Evolutionary conservation across 2,888 invertebrate genomes (phyloP).

Genomic region (Campoplex capitator): DNA sequence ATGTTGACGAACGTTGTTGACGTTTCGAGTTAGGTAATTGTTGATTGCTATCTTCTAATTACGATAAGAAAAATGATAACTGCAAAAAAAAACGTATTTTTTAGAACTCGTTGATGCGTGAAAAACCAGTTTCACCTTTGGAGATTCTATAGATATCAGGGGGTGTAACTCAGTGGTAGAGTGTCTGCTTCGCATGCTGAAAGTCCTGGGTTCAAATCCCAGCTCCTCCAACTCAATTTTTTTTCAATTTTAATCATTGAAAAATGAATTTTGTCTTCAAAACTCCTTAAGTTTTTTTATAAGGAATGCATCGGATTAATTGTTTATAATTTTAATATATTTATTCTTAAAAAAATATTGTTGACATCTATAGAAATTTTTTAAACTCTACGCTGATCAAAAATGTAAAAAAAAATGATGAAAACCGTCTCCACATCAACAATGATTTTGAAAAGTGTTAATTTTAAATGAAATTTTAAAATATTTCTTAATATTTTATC

Average conservation of each 20-base stretch:
- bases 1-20: too few relatives aligned
- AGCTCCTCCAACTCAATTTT: conserved; percentile 79
- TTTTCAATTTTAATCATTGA: background rate
- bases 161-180: conserved; percentile 85
- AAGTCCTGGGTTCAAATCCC: conserved; percentile 85
- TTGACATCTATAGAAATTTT: background rate
- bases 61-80: background rate
- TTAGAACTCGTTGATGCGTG: background rate
- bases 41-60: background rate
- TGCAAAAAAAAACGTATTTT: background rate
- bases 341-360: background rate
- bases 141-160: conserved; percentile 66
- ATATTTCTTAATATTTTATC: background rate
- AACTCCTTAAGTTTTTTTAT: background rate
- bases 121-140: background rate
- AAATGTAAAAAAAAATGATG: background rate
- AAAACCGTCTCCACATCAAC: background rate
- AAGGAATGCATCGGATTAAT: background rate
- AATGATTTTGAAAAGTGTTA: background rate
- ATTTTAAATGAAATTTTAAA: background rate
- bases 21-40: background rate
- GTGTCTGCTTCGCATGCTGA: conserved; percentile 85
- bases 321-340: background rate
- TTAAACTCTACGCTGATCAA: background rate
- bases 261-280: background rate